Base-by-base conservation (phyloP, 2,797 vertebrate genomes). In the Tauraco hartlaubi region DNA sequence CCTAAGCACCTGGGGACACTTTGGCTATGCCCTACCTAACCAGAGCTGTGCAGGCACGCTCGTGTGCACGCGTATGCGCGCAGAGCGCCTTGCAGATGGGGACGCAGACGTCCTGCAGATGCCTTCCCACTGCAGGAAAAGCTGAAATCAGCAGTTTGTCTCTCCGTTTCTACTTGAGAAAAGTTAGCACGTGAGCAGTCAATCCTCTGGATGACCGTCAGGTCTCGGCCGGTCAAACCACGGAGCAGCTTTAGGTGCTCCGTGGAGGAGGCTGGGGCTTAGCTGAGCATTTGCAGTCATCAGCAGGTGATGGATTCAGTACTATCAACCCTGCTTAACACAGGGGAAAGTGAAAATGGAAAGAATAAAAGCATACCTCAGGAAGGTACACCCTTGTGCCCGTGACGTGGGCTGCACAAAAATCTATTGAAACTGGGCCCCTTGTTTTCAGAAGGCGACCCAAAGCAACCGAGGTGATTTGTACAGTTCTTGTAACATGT, bases 41-140 rank as follows among this genome's bases (percentile, higher is more conserved):
- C 12, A 22, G 35, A 67, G 10, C 44, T 29, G 10, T 9, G 13
- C n/a, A 59, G n/a, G 33, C 9, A n/a, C 2, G 3, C 16, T 41
- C 6, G 2, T 22, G 33, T 29, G 25, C 1, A 1, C 18, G 56
- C 37, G 1, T 2, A 5, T 0, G 1, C 9, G 58, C 3, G 3
- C 17, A 43, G 25, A 75, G 61, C 43, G 51, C 17, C n/a, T 59
- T 29, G 26, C 23, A 78, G 46, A 23, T 41, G n/a, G 43, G 44
- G 41, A 52, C 19, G 21, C 5, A 35, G 35, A 35, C 35, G 35
- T 35, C 35, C 35, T 35, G 35, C 35, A 35, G 35, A 35, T 35
- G 35, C 35, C 35, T 35, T 92, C 9, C 15, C 17, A 1, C 33
- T 18, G 26, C 23, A 77, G 72, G 43, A 55, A 78, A 29, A 92